Conservation (phyloP, 2,888 invertebrate species). For the Tridacna crocea region DNA sequence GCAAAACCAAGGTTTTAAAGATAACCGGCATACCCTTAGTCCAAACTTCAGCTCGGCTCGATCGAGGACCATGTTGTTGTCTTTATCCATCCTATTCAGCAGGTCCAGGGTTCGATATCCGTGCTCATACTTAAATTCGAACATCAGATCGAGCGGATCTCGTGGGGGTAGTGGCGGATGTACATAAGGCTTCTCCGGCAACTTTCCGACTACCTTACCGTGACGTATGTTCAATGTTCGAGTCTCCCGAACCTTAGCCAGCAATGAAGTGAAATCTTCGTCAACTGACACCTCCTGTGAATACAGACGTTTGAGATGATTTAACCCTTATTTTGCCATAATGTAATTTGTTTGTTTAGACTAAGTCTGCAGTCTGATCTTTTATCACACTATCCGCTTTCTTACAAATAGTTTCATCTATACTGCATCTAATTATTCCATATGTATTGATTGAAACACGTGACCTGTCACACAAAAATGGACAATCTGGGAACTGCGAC, state of each 20-base stretch:
- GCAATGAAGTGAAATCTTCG: conserved; percentile 40
- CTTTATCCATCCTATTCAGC: conserved; percentile 51
- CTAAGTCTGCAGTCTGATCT: too few relatives aligned
- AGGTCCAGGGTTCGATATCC: conserved; percentile 57
- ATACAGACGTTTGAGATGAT: too few relatives aligned
- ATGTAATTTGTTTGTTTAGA: too few relatives aligned
- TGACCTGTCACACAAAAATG: too few relatives aligned
- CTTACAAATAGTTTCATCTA: too few relatives aligned
- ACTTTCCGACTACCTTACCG: conserved; percentile 47
- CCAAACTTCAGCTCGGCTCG: conserved; percentile 46
- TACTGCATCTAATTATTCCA: too few relatives aligned
- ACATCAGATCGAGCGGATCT: conserved; percentile 52
- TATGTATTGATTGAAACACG: too few relatives aligned
- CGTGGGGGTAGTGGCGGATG: conserved; percentile 45
- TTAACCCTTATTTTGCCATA: too few relatives aligned
- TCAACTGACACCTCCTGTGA: conserved; percentile 54
- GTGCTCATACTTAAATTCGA: conserved; percentile 55
- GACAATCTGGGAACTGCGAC: too few relatives aligned
- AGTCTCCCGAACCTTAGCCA: conserved; percentile 26
- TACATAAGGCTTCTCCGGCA: conserved; percentile 36
- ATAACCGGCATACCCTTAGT: conserved; percentile 20
- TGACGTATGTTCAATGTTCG: conserved; percentile 39
- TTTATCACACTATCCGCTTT: too few relatives aligned
- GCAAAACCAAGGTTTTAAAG: too few relatives aligned
- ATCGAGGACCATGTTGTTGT: conserved; percentile 45